Percentiles rank a stretch among this genome's conserved stretches.
phyloP scores from a whole-genome alignment of 2,888 invertebrate genomes.

The Erebia ligea region DNA sequence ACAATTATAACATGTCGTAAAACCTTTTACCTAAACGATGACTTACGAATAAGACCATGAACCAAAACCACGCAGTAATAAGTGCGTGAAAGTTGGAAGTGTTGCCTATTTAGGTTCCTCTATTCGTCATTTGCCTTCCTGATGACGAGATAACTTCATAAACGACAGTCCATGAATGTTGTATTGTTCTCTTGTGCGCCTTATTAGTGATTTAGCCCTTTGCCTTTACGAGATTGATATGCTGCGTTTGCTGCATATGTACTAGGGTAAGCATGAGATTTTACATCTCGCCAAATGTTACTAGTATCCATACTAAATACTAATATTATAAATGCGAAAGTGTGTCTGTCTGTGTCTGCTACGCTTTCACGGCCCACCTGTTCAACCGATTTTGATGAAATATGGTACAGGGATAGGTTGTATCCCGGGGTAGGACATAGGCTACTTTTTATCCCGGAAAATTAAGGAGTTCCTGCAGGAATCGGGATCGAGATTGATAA shows the following conservation, averaged over 20 bases:
- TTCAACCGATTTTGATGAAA: no score
- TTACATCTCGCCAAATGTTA: no score
- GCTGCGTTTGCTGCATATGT: conserved; percentile 25
- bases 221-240: conserved; percentile 37
- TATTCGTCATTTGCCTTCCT: conserved; percentile 29
- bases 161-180: conserved; percentile 33
- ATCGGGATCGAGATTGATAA: no score
- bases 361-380: no score
- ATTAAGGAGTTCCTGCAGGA: no score
- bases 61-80: neutral
- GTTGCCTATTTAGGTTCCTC: conserved; percentile 29
- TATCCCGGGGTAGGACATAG: no score
- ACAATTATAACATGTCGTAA: neutral
- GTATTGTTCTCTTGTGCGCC: conserved; percentile 39
- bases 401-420: no score
- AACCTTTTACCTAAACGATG: neutral
- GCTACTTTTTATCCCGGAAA: no score
- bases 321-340: no score
- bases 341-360: no score
- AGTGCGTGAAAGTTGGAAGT: conserved; percentile 30
- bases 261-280: no score
- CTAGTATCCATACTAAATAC: no score
- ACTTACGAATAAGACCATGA: conserved; percentile 6
- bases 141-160: conserved; percentile 37
- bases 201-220: conserved; percentile 43